These are phyloP conservation scores for Clunio marinus DNA, from an alignment of 2,888 invertebrate genomes.

Conservation along the genomic window DNA sequence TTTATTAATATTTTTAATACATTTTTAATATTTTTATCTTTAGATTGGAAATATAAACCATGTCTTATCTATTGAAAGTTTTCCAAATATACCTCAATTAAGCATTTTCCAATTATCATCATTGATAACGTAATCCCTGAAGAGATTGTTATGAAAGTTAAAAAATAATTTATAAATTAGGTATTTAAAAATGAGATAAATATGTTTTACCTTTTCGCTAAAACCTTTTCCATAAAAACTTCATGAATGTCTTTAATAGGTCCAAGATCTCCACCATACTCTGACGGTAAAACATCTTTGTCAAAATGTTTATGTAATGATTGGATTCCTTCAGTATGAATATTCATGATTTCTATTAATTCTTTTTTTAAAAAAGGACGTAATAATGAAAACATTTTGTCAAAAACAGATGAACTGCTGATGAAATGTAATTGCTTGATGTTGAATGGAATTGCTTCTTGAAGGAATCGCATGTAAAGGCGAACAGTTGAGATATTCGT, in stretches of 20 bases:
- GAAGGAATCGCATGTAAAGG: neutral
- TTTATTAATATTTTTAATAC: too few species aligned
- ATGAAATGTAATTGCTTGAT: neutral
- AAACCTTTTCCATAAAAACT: constrained; percentile 6
- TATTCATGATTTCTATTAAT: neutral
- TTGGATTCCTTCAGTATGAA: neutral
- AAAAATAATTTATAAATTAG: too few species aligned
- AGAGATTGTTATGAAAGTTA: too few species aligned
- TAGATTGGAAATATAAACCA: too few species aligned
- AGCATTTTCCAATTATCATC: too few species aligned
- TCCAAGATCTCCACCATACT: constrained; percentile 4
- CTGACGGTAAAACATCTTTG: neutral
- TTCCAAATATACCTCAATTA: too few species aligned
- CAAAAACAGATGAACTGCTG: neutral
- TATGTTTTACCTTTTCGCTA: constrained; percentile 29
- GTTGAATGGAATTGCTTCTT: neutral
- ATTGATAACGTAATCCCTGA: too few species aligned
- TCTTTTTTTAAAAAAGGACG: constrained; percentile 1
- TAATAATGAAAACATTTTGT: neutral
- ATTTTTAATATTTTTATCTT: too few species aligned
- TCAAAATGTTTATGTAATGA: neutral
- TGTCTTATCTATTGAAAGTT: too few species aligned
- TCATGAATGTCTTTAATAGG: neutral
- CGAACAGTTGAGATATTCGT: neutral
- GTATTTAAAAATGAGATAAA: too few species aligned